These are phyloP conservation scores for Yponomeuta evonymella DNA, from an alignment of 2,888 invertebrate species.

Conservation along the genomic window DNA sequence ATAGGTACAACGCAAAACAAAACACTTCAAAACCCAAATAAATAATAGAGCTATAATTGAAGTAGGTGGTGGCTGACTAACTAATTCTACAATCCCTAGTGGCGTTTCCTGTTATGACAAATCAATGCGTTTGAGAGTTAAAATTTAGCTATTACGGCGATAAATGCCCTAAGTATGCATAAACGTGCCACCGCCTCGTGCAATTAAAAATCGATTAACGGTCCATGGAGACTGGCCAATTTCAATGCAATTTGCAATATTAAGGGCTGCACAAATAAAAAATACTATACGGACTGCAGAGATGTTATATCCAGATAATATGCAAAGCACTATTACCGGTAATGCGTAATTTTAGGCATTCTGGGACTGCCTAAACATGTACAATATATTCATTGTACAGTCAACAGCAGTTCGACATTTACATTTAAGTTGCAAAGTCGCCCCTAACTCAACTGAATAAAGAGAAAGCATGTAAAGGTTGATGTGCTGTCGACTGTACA, in stretches of 20 bases:
- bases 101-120: conserved; percentile 5
- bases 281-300: neutral
- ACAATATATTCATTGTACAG: too few relatives aligned
- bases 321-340: conserved; percentile 62
- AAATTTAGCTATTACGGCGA: neutral
- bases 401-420: too few relatives aligned
- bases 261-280: neutral
- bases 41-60: neutral
- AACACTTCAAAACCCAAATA: neutral
- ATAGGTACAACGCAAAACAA: neutral
- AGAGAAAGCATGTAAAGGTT: too few relatives aligned
- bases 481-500: too few relatives aligned
- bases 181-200: neutral
- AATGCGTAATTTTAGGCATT: conserved; percentile 39
- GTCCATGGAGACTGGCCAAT: neutral
- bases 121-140: neutral
- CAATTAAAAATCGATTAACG: conserved; percentile 35
- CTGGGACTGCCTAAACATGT: too few relatives aligned
- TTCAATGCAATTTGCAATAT: conserved; percentile 3
- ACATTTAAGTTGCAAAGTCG: too few relatives aligned
- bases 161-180: neutral
- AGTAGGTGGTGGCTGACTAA: neutral
- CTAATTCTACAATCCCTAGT: neutral
- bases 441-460: too few relatives aligned
- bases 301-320: conserved; percentile 21